A percentile compares a stretch with the other conserved stretches of the same genome.
Evolutionary conservation across 2,113 vertebrate species (phyloP).

Genomic region (Coracopsis vasa): DNA sequence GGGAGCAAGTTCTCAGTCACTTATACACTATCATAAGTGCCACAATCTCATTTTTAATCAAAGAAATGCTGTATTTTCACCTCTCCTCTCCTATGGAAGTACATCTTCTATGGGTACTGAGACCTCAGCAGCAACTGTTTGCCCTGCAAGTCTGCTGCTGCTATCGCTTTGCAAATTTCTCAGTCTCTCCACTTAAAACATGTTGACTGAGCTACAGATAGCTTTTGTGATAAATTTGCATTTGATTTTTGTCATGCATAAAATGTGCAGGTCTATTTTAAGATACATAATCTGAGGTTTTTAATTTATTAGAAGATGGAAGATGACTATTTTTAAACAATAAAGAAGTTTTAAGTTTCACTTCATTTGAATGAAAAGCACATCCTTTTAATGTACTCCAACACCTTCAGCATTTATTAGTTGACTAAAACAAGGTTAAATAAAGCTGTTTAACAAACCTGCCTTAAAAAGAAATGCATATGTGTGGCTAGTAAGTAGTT

Average conservation of each 20-base stretch:
- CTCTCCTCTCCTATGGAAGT: neutral
- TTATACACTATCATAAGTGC: too few relatives aligned
- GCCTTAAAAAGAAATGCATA: accelerated
- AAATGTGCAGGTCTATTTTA: neutral
- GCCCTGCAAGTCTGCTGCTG: neutral
- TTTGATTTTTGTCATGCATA: neutral
- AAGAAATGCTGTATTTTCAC: too few relatives aligned
- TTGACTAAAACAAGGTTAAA: neutral
- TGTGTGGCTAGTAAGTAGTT: neutral
- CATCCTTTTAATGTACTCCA: neutral
- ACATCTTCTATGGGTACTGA: neutral
- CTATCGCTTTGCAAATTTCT: neutral
- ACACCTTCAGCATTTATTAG: neutral
- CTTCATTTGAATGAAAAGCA: neutral
- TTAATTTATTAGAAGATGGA: neutral
- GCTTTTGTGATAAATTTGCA: neutral
- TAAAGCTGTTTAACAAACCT: neutral
- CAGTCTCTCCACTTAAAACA: neutral
- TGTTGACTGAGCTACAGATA: neutral
- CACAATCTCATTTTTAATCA: too few relatives aligned
- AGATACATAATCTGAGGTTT: neutral
- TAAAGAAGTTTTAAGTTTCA: neutral
- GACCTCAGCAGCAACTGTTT: neutral
- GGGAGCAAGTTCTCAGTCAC: too few relatives aligned
- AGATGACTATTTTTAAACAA: neutral